A percentile compares a stretch with the other conserved stretches of the same genome.
These are phyloP conservation scores for Lasioglossum morio DNA, from an alignment of 2,888 invertebrate genomes.

Conservation along the genomic window DNA sequence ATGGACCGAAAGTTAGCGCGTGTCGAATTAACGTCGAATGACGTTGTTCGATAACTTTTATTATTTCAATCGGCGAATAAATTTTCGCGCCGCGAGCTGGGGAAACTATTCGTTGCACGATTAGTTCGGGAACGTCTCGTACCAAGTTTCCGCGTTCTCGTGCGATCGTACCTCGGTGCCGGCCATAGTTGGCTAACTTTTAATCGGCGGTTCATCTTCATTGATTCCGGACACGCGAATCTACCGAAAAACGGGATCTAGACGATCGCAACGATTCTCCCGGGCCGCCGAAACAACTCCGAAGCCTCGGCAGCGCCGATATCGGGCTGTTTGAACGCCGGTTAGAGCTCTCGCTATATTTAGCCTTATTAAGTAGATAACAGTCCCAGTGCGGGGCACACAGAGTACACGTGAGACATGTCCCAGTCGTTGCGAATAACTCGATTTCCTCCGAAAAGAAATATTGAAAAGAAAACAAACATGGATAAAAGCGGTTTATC, in stretches of 20 bases:
- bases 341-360: slow-evolving; percentile 71
- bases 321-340: slow-evolving; percentile 62
- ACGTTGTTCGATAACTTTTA: background rate
- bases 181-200: background rate
- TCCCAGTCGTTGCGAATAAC: slow-evolving; percentile 13
- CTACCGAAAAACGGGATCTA: background rate
- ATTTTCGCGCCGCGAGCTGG: background rate
- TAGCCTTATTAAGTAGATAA: slow-evolving; percentile 70
- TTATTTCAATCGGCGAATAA: background rate
- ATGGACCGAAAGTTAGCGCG: no score
- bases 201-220: background rate
- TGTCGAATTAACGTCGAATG: background rate
- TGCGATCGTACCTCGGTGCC: background rate
- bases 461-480: background rate
- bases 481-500: background rate
- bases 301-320: slow-evolving; percentile 35
- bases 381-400: slow-evolving; percentile 43
- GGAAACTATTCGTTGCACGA: no score
- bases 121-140: background rate
- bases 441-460: slow-evolving; percentile 6
- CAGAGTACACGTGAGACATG: slow-evolving; percentile 51
- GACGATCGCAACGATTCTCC: background rate
- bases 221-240: slow-evolving; percentile 1
- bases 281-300: background rate
- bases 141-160: background rate